Percentiles rank a stretch among this genome's conserved stretches.
Evolutionary conservation across 2,797 vertebrate genomes (phyloP).

Genomic region (Tinamus major): DNA sequence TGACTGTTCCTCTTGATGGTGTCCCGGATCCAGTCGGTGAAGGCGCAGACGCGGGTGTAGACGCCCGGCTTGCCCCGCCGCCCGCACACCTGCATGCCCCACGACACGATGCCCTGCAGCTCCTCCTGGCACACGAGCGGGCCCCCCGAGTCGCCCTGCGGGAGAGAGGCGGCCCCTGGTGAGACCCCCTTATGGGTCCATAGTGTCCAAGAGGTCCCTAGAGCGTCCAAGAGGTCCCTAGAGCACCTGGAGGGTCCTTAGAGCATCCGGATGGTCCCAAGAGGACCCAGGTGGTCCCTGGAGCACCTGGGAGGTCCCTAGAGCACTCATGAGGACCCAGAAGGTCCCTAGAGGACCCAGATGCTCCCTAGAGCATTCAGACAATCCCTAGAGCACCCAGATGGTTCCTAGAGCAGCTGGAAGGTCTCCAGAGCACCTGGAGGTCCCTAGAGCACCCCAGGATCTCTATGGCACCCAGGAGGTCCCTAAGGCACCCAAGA

Average conservation of each 20-base stretch:
- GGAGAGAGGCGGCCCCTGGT: not conserved
- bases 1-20: not conserved
- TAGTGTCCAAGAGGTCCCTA: too few species aligned
- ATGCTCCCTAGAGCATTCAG: not conserved
- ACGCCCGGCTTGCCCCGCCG: not conserved
- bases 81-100: constrained; percentile 17
- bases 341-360: not conserved
- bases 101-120: constrained; percentile 19
- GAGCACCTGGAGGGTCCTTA: not conserved
- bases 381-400: too few species aligned
- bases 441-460: not conserved
- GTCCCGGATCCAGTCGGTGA: not conserved
- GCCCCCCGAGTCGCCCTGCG: not conserved
- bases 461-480: not conserved
- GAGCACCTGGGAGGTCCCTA: not conserved
- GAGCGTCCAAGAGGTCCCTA: not conserved
- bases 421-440: too few species aligned
- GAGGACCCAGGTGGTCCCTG: not conserved
- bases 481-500: not conserved
- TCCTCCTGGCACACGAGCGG: not conserved
- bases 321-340: not conserved
- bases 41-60: constrained; percentile 19
- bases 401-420: not conserved
- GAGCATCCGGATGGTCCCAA: not conserved
- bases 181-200: not conserved